Evolutionary conservation across 2,797 vertebrate species (phyloP).

Genomic region (Brachymystax lenok): DNA sequence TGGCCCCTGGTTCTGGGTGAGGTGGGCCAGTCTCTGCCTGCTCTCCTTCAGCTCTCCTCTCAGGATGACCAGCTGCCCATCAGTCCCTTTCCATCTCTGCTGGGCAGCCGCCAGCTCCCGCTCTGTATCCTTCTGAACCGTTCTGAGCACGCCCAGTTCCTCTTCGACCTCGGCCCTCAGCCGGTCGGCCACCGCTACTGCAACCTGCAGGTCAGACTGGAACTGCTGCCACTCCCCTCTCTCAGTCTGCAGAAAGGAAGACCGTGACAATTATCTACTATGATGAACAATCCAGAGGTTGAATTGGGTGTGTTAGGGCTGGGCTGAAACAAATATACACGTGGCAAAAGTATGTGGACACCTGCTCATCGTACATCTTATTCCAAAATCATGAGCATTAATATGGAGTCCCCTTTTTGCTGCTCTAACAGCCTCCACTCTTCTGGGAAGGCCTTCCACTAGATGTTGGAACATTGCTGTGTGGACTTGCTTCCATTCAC

Average conservation of each 20-base stretch:
- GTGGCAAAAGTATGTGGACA: too few species aligned
- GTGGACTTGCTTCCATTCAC: too few species aligned
- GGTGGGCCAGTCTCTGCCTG: conserved; percentile 52
- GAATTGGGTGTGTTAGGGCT: not conserved
- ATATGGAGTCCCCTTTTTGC: too few species aligned
- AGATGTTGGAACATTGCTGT: too few species aligned
- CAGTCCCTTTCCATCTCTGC: conserved; percentile 66
- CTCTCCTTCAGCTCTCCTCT: conserved; percentile 69
- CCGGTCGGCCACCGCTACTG: conserved; percentile 78
- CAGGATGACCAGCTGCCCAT: conserved; percentile 64
- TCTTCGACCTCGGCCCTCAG: conserved; percentile 77
- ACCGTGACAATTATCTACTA: not conserved
- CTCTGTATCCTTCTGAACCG: conserved; percentile 61
- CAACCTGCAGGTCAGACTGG: conserved; percentile 83
- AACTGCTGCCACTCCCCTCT: conserved; percentile 80
- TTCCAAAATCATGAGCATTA: too few species aligned
- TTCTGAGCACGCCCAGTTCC: conserved; percentile 61
- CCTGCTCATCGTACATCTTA: too few species aligned
- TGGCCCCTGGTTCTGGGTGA: conserved; percentile 37
- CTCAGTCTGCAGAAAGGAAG: conserved; percentile 63
- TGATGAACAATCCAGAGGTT: not conserved
- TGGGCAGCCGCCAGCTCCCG: conserved; percentile 64
- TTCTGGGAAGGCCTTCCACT: too few species aligned
- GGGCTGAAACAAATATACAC: not conserved
- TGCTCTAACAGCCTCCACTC: too few species aligned